Evolutionary conservation across 2,113 vertebrate species (phyloP), one percentile per base, ranked within the genome.

Genomic region (Neopipo cinnamomea): DNA sequence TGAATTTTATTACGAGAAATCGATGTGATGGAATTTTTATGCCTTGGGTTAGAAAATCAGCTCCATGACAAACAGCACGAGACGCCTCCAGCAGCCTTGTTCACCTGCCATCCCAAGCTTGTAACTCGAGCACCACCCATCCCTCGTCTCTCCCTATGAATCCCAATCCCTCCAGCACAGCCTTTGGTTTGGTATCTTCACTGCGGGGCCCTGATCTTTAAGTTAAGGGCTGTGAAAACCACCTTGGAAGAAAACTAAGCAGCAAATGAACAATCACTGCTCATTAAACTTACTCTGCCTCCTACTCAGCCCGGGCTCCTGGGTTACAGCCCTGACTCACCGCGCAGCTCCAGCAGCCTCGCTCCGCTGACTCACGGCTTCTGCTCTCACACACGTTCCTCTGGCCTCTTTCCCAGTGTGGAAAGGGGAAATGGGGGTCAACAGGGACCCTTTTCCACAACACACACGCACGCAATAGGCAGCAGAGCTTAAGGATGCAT

Each of bases 261-360:
- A 66, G 91, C 94, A 94, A 96, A 62, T 91, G 91, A 95, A 71
- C 95, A 93, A 82, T 79, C 94, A 44, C 28, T 37, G 81, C 81
- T 97, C 91, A 66, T 75, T 89, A 92, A 89, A 92, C 66, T 85
- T 92, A 25, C 59, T 49, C 91, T 95, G 58, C 94, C 95, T 95
- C 95, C 96, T 59, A 93, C 95, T 95, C 89, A 96, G 78, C 93
- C 91, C 13, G 1, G 77, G 92, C 88, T 92, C 72, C 87, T 19
- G 87, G 94, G 94, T 82, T 88, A 31, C 52, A 85, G 88, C 3
- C 95, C 95, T 95, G 94, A 95, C 74, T 97, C 95, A 95, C 79
- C 0, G 4, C 2, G 2, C 91, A 30, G 89, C 89, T 78, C 91
- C 8, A 62, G 89, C 85, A 52, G 62, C 72, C 59, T 53, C 28